phyloP scores from a whole-genome alignment of 2,113 vertebrate species.

The Tachysurus fulvidraco region DNA sequence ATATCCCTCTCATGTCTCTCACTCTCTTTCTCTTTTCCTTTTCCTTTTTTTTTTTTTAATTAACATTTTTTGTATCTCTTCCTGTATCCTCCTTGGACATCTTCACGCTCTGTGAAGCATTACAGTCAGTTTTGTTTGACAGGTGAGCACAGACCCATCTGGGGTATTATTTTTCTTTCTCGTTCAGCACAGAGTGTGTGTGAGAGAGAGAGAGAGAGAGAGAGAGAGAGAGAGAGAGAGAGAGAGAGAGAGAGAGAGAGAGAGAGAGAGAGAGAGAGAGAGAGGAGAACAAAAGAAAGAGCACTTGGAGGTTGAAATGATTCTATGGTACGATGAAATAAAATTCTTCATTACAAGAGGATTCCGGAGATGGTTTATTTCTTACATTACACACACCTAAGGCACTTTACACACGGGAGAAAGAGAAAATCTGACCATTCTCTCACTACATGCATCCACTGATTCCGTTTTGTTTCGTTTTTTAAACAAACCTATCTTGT shows the following conservation, averaged over 20 bases:
- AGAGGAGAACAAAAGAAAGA: neutral
- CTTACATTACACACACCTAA: neutral
- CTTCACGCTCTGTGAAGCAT: slow-evolving; percentile 38
- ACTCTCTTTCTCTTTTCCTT: too few species aligned
- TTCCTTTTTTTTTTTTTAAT: neutral
- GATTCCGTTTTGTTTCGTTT: neutral
- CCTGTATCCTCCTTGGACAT: slow-evolving; percentile 20
- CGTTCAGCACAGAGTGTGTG: neutral
- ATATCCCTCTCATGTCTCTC: too few species aligned
- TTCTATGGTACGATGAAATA: slow-evolving; percentile 3
- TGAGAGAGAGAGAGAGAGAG: neutral
- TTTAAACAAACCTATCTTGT: neutral
- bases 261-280: neutral
- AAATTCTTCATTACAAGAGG: neutral
- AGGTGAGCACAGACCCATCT: slow-evolving; percentile 30
- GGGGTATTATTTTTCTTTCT: slow-evolving; percentile 5
- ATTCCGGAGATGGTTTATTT: neutral
- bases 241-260: neutral
- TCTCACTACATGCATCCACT: neutral
- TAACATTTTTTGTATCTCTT: slow-evolving; percentile 13
- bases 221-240: slow-evolving; percentile 11
- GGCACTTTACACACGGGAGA: neutral
- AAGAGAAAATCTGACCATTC: neutral
- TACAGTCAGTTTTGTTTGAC: slow-evolving; percentile 39
- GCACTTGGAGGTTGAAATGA: slow-evolving; percentile 11